Evolutionary conservation across 2,113 vertebrate genomes (phyloP), one percentile per base, ranked within the genome.

Genomic region (Spea bombifrons): DNA sequence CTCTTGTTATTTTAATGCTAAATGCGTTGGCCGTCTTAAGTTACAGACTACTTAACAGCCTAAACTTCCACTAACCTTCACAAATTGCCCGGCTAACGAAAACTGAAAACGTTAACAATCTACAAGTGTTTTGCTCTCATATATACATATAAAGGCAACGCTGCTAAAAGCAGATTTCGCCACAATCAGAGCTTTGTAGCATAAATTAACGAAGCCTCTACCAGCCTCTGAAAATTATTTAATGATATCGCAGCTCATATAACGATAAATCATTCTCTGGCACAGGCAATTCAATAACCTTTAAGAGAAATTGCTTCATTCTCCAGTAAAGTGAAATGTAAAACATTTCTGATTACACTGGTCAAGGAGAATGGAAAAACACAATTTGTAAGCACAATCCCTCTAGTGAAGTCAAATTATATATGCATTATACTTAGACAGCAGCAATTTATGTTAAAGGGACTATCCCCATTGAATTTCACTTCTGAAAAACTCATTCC

Each of bases 231-330:
- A 66, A 71, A 66, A 74, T 74, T 80, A 73, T 80, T 68, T 80
- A 80, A 73, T 47, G 71, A 67, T 68, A 73, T 74, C 49, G 43
- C 45, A 45, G 71, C 71, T 74, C 73, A 61, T 57, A 64, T 61
- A 80, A 80, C 77, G 74, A 80, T 74, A 80, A 68, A 74, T 73
- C 78, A 74, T 68, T 68, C 74, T 68, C 70, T 80, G 61, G 77
- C 77, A 66, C 63, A 73, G 77, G 67, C 70, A 73, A 80, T 73
- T 73, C 77, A 80, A 80, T 80, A 80, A 80, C 70, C 70, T 80
- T 73, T 80, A 80, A 73, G 64, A 55, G 63, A 57, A 73, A 80
- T 80, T 57, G 63, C 63, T 73, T 57, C 63, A 73, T 73, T 48
- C 77, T 66, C 77, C 64, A 46, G 77, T 52, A 73, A 65, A 72